phyloP scores from a whole-genome alignment of 2,113 vertebrate species.

The Chaetodon auriga region DNA sequence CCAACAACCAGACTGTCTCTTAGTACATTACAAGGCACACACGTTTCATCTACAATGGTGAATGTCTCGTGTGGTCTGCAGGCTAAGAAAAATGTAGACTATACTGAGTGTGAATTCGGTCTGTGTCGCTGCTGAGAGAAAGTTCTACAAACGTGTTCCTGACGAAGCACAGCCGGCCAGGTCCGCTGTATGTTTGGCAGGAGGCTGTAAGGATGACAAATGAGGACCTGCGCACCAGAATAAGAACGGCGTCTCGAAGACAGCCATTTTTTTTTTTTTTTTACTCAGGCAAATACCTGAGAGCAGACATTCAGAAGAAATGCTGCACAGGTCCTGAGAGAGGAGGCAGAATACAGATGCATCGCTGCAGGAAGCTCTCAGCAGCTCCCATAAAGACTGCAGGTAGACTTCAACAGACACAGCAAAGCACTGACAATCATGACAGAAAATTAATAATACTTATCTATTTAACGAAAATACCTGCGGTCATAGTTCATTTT shows the following conservation, averaged over 20 bases:
- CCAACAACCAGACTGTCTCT: neutral
- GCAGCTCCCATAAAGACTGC: constrained; percentile 46
- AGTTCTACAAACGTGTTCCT: constrained; percentile 55
- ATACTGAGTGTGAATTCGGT: neutral
- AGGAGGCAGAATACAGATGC: constrained; percentile 52
- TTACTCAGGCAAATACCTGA: constrained; percentile 53
- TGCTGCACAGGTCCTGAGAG: constrained; percentile 53
- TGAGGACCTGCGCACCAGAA: constrained; percentile 65
- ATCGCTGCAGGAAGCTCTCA: constrained; percentile 5
- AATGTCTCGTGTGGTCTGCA: neutral
- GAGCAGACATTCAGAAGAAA: constrained; percentile 54
- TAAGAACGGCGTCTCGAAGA: constrained; percentile 59
- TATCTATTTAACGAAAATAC: neutral
- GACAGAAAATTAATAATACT: neutral
- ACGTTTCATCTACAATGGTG: neutral
- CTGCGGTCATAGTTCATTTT: accelerated
- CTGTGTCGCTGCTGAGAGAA: constrained; percentile 34
- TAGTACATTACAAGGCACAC: neutral
- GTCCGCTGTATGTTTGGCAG: constrained; percentile 62
- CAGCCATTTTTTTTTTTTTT: constrained; percentile 57
- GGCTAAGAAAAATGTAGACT: neutral
- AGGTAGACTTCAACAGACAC: constrained; percentile 14
- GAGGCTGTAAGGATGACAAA: constrained; percentile 74
- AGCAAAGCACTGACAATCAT: neutral
- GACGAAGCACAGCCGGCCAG: constrained; percentile 57